phyloP scores from a whole-genome alignment of 2,113 vertebrate genomes.

The Grammomys dolichurus region DNA sequence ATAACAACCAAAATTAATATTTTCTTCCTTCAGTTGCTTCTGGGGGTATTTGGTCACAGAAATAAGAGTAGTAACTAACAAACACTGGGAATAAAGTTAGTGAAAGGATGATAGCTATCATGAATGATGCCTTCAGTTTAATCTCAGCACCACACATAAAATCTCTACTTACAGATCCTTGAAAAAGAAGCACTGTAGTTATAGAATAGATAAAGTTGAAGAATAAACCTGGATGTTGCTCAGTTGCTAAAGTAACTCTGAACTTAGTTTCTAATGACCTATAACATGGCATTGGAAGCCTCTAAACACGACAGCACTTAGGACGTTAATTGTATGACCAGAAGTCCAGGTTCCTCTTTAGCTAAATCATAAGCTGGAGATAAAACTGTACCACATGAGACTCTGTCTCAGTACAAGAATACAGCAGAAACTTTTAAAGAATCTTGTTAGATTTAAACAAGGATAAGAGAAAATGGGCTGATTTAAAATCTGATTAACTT shows the following conservation, averaged over 20 bases:
- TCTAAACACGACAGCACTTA: neutral
- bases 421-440: neutral
- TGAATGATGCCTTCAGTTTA: neutral
- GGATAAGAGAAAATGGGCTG: neutral
- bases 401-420: neutral
- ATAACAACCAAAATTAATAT: neutral
- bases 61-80: neutral
- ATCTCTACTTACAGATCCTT: neutral
- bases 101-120: neutral
- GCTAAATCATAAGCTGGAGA: neutral
- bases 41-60: neutral
- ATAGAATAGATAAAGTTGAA: neutral
- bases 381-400: neutral
- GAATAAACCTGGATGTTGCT: neutral
- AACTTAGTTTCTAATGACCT: neutral
- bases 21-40: neutral
- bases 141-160: neutral
- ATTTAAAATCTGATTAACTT: neutral
- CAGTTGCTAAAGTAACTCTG: neutral
- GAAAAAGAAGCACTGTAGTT: neutral
- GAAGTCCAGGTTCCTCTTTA: neutral
- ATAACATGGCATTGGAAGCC: neutral
- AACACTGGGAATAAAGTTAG: neutral
- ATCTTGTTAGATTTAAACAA: neutral
- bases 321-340: neutral